Base-by-base conservation (phyloP, 2,797 vertebrate genomes). In the Yasuhikotakia modesta region DNA sequence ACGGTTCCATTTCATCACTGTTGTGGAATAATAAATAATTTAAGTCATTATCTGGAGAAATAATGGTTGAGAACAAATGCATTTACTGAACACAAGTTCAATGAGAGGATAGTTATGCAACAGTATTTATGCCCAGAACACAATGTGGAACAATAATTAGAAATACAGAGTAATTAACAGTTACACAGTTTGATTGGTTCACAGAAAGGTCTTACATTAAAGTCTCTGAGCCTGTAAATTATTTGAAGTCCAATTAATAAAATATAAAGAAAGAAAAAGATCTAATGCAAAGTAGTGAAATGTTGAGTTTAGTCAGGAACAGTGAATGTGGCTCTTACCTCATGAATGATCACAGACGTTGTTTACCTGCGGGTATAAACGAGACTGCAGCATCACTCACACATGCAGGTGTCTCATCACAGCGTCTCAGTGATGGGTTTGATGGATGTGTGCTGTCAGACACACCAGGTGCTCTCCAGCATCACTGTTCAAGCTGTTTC, bases 331-430 rank as follows among this genome's bases (percentile, higher is more conserved):
- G 27, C 27, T 4, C 27, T 52, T 48, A 69, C 39, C 76, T 65
- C 60, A 71, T 78, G 76, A 71, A 78, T 71, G 57, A 71, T 64
- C 32, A 0, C 11, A 78, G 66, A 75, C 73, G 75, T 75, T 75
- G 70, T 78, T 80, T 78, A 83, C 77, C 27, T 39, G 50, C 76
- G 35, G 75, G 63, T 72, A 76, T n/a, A 83, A 81, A 73, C 52
- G n/a, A 24, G 57, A 46, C 46, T 74, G 58, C 70, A 60, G 73
- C 81, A 78, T 85, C 81, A 70, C 52, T 76, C 61, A 83, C 77
- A 70, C 81, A 81, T 85, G 81, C 81, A 81, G 79, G 81, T 83
- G 79, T 80, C 79, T 77, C 79, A 78, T 80, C 79, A 80, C 67
- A 78, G 70, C 71, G 81, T 80, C 58, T 32, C 27, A 27, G 27